phyloP scores from a whole-genome alignment of 92 coral and sea anemone genomes.

The Porites lobata region DNA sequence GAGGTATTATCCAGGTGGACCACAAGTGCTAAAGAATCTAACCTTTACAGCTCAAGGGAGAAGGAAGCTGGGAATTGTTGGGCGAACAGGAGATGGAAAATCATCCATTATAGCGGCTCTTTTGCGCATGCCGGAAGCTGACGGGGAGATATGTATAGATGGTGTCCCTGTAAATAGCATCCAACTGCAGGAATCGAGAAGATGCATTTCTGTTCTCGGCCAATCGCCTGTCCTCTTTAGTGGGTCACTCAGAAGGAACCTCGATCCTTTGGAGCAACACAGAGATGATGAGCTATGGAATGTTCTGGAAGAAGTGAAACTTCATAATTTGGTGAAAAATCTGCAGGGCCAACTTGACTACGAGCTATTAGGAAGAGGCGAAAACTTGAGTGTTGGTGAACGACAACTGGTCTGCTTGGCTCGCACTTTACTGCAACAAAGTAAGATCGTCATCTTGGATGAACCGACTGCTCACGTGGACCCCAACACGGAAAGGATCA shows the following conservation, averaged over 20 bases:
- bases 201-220: neutral
- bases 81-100: constrained; percentile 22
- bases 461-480: neutral
- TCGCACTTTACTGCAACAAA: constrained; percentile 21
- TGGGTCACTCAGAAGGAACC: constrained; percentile 28
- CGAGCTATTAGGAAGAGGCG: constrained; percentile 20
- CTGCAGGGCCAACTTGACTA: constrained; percentile 19
- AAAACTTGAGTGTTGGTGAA: no score
- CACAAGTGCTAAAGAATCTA: no score
- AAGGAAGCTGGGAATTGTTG: constrained; percentile 22
- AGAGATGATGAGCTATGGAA: constrained; percentile 25
- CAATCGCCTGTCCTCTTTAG: constrained; percentile 52
- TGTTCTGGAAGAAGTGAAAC: constrained; percentile 2
- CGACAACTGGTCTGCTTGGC: constrained; percentile 6
- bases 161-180: no score
- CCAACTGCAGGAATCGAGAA: no score
- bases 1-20: constrained; percentile 6
- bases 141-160: no score
- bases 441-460: neutral
- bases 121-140: no score
- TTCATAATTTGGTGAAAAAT: neutral
- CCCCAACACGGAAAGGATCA: constrained; percentile 7
- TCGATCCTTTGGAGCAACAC: constrained; percentile 34
- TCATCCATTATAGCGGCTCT: no score
- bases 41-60: no score